Evolutionary conservation across 2,797 vertebrate genomes (phyloP).

Genomic region (Sus cebifrons): DNA sequence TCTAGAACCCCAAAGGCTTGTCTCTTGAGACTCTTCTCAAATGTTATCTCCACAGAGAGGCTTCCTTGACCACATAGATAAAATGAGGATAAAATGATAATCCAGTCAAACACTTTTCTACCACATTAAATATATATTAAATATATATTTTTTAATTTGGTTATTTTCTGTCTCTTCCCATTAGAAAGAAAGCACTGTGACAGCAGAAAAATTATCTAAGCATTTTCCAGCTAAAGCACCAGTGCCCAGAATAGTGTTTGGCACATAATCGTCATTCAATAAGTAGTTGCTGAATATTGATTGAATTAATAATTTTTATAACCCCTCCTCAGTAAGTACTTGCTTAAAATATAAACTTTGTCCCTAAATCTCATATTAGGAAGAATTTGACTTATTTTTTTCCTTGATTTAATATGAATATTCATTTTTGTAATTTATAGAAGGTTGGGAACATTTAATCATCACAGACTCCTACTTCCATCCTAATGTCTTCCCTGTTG

Average conservation of each 20-base stretch:
- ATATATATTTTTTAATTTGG: background rate
- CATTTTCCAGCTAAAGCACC: background rate
- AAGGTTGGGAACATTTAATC: background rate
- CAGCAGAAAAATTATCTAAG: background rate
- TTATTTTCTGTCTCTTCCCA: background rate
- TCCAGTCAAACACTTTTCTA: background rate
- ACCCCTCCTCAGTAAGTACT: background rate
- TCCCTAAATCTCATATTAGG: background rate
- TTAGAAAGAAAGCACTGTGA: background rate
- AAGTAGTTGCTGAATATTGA: background rate
- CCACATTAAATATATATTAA: background rate
- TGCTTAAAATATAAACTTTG: background rate
- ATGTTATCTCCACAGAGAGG: background rate
- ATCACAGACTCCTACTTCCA: background rate
- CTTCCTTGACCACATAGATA: background rate
- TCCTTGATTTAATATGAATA: background rate
- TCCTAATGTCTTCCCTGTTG: background rate
- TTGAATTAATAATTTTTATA: background rate
- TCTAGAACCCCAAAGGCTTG: background rate
- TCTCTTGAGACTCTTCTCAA: background rate
- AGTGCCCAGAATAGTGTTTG: background rate
- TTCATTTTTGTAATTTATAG: background rate
- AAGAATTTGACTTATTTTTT: background rate
- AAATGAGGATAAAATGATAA: background rate
- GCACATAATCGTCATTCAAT: background rate